A percentile compares a stretch with the other conserved stretches of the same genome.
These are phyloP conservation scores for Stenolophus ochropezus DNA, from an alignment of 2,888 invertebrate genomes.

Conservation along the genomic window DNA sequence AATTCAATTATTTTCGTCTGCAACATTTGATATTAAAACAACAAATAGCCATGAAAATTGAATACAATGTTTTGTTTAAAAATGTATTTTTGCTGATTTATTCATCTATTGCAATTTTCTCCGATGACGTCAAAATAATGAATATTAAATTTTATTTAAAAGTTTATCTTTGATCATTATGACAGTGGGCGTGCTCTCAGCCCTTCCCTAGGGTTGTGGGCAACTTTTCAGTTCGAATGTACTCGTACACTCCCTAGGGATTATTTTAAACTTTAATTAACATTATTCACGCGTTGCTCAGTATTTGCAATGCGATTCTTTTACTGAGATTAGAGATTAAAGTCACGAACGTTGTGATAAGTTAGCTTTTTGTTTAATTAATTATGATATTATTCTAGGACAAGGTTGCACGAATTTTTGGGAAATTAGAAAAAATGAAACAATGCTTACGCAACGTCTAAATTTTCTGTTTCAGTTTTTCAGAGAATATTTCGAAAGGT, in stretches of 20 bases:
- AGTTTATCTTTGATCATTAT: constrained; percentile 21
- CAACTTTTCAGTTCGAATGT: not conserved
- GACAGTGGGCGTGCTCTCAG: not conserved
- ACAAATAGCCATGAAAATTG: no score
- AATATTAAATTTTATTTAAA: not conserved
- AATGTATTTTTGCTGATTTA: not conserved
- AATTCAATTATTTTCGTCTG: no score
- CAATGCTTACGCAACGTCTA: no score
- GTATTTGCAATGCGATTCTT: constrained; percentile 31
- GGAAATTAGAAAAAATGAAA: not conserved
- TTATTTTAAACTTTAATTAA: constrained; percentile 45
- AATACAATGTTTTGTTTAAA: not conserved
- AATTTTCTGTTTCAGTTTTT: no score
- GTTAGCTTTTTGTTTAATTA: constrained; percentile 21
- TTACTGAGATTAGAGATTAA: constrained; percentile 33
- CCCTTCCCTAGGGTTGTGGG: not conserved
- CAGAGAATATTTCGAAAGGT: no score
- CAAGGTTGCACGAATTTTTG: not conserved
- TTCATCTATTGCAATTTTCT: not conserved
- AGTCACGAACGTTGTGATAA: not conserved
- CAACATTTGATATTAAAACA: no score
- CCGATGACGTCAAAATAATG: not conserved
- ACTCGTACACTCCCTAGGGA: constrained; percentile 30
- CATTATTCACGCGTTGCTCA: constrained; percentile 34
- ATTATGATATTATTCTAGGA: constrained; percentile 3